A percentile compares a stretch with the other conserved stretches of the same genome.
Evolutionary conservation across 2,797 vertebrate species (phyloP).

Genomic region (Melopsittacus undulatus): DNA sequence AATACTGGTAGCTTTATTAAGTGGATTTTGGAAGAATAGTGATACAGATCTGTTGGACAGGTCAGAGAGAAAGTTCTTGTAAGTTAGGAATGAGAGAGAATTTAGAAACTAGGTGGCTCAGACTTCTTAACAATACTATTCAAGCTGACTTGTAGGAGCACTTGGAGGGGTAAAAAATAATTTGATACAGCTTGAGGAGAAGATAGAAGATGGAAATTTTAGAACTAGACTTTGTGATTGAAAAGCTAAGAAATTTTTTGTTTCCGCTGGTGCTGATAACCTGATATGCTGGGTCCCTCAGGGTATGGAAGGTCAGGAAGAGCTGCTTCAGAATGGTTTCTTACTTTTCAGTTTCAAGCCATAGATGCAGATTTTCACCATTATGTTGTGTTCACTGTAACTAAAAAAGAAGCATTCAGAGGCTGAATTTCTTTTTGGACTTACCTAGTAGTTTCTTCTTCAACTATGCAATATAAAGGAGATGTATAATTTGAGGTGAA

Average conservation of each 20-base stretch:
- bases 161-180: neutral
- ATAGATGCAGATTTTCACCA: neutral
- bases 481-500: neutral
- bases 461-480: neutral
- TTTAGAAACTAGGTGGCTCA: neutral
- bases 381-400: neutral
- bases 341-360: slow-evolving; percentile 7
- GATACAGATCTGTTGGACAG: neutral
- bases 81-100: neutral
- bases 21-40: neutral
- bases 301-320: neutral
- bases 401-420: neutral
- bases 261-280: neutral
- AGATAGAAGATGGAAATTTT: neutral
- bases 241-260: neutral
- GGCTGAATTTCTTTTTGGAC: neutral
- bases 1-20: neutral
- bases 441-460: neutral
- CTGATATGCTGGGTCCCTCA: neutral
- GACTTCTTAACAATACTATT: neutral
- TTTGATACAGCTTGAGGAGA: neutral
- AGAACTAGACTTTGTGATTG: neutral
- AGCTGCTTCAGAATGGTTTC: neutral
- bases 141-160: neutral
- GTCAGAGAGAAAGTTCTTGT: neutral